Percentiles rank a stretch among this genome's conserved stretches.
Evolutionary conservation across 1,140 invertebrate genomes (phyloP).

Genomic region (Papilio polytes): DNA sequence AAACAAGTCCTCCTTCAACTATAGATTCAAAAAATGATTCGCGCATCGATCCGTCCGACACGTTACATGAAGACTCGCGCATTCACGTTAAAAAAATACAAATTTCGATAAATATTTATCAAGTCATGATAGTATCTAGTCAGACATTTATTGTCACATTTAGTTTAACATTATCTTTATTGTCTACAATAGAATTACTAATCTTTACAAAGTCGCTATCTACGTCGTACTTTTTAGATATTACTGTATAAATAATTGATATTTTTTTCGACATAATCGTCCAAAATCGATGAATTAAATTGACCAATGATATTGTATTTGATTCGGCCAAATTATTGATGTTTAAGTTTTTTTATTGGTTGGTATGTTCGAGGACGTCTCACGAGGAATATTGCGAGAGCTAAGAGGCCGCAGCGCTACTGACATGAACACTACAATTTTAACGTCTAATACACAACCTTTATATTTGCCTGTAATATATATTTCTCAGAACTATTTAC

Average conservation of each 20-base stretch:
- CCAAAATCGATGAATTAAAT: constrained; percentile 34
- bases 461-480: constrained; percentile 54
- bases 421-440: constrained; percentile 41
- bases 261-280: constrained; percentile 39
- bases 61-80: constrained; percentile 45
- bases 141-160: constrained; percentile 42
- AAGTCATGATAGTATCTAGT: constrained; percentile 38
- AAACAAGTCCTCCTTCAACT: constrained; percentile 6
- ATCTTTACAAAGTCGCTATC: constrained; percentile 33
- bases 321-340: not conserved
- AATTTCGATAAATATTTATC: constrained; percentile 50
- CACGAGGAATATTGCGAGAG: constrained; percentile 54
- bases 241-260: constrained; percentile 43
- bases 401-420: constrained; percentile 28
- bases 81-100: constrained; percentile 67
- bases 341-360: not conserved
- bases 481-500: constrained; percentile 5
- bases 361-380: constrained; percentile 36
- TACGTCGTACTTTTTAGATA: constrained; percentile 23
- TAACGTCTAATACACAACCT: constrained; percentile 58
- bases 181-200: constrained; percentile 29
- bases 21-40: constrained; percentile 8
- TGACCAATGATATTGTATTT: constrained; percentile 20
- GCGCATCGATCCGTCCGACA: not conserved
- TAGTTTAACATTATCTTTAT: constrained; percentile 31